Percentiles rank a stretch among this genome's conserved stretches.
Conservation (phyloP, 2,888 invertebrate genomes). For the Lordiphosa fenestrarum region DNA sequence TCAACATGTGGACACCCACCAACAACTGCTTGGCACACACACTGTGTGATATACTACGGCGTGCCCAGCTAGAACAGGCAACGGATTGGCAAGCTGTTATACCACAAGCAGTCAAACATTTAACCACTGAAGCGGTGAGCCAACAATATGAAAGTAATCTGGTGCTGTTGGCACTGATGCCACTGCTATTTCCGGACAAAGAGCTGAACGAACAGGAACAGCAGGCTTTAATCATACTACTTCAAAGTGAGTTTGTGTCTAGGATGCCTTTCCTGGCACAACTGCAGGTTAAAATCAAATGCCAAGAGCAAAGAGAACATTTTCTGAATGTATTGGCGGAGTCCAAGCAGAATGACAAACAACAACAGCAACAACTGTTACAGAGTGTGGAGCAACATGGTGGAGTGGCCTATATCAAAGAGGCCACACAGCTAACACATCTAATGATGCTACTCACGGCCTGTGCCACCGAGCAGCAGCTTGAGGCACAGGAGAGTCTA, state of each 20-base stretch:
- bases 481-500: conserved; percentile 43
- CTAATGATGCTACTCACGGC: conserved; percentile 68
- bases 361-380: conserved; percentile 58
- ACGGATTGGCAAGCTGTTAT: conserved; percentile 80
- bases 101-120: conserved; percentile 80
- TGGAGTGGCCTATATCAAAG: conserved; percentile 41
- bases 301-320: conserved; percentile 59
- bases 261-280: conserved; percentile 56
- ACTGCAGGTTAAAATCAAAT: conserved; percentile 35
- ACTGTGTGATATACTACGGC: conserved; percentile 82
- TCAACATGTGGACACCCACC: conserved; percentile 80
- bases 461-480: conserved; percentile 49
- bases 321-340: conserved; percentile 65
- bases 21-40: conserved; percentile 80
- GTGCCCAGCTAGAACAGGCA: conserved; percentile 73
- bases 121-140: conserved; percentile 80
- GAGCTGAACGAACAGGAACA: conserved; percentile 39
- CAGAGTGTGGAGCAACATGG: conserved; percentile 63
- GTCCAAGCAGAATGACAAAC: conserved; percentile 25
- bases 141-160: conserved; percentile 78
- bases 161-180: conserved; percentile 71
- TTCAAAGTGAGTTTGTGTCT: conserved; percentile 57
- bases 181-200: conserved; percentile 65
- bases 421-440: conserved; percentile 61
- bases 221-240: conserved; percentile 47